Conservation (phyloP, 2,113 vertebrate genomes). For the Guaruba guarouba region DNA sequence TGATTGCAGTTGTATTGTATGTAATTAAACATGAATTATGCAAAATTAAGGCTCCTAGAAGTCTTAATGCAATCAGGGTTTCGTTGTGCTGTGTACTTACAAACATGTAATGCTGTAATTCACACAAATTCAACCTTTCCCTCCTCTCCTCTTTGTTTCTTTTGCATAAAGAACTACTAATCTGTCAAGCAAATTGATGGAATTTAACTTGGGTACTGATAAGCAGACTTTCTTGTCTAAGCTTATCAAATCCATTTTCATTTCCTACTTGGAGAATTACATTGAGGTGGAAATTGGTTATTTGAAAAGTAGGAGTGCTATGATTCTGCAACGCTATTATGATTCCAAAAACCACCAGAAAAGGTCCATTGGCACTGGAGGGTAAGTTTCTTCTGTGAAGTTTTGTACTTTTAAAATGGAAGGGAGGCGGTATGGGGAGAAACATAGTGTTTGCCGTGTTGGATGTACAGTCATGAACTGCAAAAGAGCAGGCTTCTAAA, state of each 20-base stretch:
- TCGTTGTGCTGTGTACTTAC: constrained; percentile 11
- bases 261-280: constrained; percentile 96
- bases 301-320: constrained; percentile 89
- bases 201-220: constrained; percentile 98
- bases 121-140: constrained; percentile 37
- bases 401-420: not conserved
- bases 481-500: not conserved
- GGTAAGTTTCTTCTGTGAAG: constrained; percentile 76
- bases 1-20: not conserved
- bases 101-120: constrained; percentile 26
- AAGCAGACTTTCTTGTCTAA: constrained; percentile 99
- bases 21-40: constrained; percentile 26
- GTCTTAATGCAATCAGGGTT: not conserved
- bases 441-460: not conserved
- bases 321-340: constrained; percentile 95
- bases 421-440: constrained; percentile 28
- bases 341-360: constrained; percentile 99
- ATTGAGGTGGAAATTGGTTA: constrained; percentile 95
- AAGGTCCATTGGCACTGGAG: constrained; percentile 90
- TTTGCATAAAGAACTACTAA: constrained; percentile 85
- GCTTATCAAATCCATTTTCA: constrained; percentile 98
- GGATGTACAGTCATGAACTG: not conserved
- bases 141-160: constrained; percentile 56
- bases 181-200: constrained; percentile 92
- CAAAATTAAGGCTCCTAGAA: not conserved